A percentile compares a stretch with the other conserved stretches of the same genome.
Evolutionary conservation across 37 sponge, comb jelly and placozoan species (phyloP).

Genomic region (Ianthella basta): DNA sequence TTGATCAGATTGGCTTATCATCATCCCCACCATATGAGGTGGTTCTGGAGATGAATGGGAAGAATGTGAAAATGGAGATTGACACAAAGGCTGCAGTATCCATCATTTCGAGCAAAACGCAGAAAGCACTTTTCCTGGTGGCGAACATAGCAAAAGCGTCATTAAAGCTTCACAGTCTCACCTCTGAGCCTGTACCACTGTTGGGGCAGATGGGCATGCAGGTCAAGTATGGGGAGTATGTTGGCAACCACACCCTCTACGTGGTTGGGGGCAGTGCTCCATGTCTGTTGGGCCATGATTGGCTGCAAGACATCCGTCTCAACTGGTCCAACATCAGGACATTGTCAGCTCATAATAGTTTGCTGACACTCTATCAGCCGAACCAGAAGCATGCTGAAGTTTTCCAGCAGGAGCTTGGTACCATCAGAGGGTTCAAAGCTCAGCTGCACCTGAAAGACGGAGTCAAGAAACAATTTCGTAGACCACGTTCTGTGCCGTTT

Average conservation of each 20-base stretch:
- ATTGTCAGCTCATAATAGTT: not conserved
- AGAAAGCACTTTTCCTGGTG: not conserved
- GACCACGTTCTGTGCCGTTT: not conserved
- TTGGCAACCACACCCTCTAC: not conserved
- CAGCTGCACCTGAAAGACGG: not conserved
- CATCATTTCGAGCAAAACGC: not conserved
- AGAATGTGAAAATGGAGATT: no score
- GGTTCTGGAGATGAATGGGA: no score
- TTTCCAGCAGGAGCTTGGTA: not conserved
- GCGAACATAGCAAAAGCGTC: not conserved
- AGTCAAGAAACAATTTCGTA: not conserved
- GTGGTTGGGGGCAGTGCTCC: not conserved
- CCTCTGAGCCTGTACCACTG: not conserved
- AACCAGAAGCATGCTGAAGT: not conserved
- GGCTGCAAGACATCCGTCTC: not conserved
- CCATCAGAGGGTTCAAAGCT: not conserved
- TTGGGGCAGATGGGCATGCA: not conserved
- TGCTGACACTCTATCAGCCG: not conserved
- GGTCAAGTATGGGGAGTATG: not conserved
- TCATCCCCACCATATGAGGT: no score
- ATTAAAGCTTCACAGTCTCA: not conserved
- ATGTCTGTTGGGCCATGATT: not conserved
- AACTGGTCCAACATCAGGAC: not conserved
- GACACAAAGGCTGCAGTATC: not conserved
- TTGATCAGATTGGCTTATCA: no score